Conservation (phyloP, 2,113 vertebrate genomes). For the Rhabdomys dilectus region DNA sequence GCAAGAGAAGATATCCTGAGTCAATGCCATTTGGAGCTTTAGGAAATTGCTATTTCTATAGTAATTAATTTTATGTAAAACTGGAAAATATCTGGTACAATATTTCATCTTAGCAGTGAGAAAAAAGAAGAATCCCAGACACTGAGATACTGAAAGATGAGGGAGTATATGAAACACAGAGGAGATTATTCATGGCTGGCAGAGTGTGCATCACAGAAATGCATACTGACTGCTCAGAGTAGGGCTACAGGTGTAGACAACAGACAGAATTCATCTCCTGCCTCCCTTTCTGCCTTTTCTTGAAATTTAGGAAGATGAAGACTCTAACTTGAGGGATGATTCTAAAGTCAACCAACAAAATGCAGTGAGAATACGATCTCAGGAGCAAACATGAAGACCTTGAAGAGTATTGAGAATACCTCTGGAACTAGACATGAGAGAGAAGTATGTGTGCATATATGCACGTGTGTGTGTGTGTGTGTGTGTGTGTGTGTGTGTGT, state of each 20-base stretch:
- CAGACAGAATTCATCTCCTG: background rate
- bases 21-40: background rate
- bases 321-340: background rate
- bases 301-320: background rate
- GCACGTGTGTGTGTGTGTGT: background rate
- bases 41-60: background rate
- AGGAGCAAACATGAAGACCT: background rate
- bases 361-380: fast-evolving
- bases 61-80: background rate
- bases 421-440: too few species aligned
- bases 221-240: background rate
- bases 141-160: background rate
- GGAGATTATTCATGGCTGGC: background rate
- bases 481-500: background rate
- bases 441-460: background rate
- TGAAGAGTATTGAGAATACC: background rate
- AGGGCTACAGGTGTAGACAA: too few species aligned
- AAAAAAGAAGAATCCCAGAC: background rate
- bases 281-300: background rate
- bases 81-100: fast-evolving
- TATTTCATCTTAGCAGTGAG: background rate
- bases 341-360: background rate
- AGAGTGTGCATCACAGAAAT: background rate
- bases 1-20: background rate
- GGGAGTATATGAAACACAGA: background rate